A percentile compares a stretch with the other conserved stretches of the same genome.
Conservation (phyloP, 2,888 invertebrate genomes). For the Podotricha telesiphe region DNA sequence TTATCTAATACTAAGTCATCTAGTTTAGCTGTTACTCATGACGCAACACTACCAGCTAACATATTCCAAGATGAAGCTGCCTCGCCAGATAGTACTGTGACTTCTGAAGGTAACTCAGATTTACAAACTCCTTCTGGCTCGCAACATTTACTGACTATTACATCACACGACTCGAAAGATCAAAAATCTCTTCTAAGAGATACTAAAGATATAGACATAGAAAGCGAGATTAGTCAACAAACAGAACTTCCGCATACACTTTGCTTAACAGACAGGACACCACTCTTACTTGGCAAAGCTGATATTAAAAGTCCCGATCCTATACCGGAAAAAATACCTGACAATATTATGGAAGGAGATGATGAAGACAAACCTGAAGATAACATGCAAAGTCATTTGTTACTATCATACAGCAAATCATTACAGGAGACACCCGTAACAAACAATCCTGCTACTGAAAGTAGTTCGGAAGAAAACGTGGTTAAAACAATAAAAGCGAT, state of each 20-base stretch:
- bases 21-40: conserved; percentile 82
- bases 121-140: conserved; percentile 52
- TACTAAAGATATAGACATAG: conserved; percentile 75
- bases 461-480: conserved; percentile 66
- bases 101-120: conserved; percentile 59
- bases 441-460: conserved; percentile 52
- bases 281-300: conserved; percentile 72
- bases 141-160: conserved; percentile 55
- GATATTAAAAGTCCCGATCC: conserved; percentile 80
- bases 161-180: conserved; percentile 55
- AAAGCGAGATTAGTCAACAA: conserved; percentile 78
- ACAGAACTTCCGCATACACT: conserved; percentile 76
- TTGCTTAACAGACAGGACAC: conserved; percentile 69
- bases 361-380: conserved; percentile 79
- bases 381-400: conserved; percentile 60
- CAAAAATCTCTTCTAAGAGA: conserved; percentile 60
- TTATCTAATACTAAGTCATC: conserved; percentile 82
- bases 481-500: conserved; percentile 82
- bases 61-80: conserved; percentile 87
- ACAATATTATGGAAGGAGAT: conserved; percentile 78
- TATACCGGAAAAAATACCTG: conserved; percentile 79
- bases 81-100: conserved; percentile 82
- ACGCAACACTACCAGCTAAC: conserved; percentile 85
- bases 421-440: conserved; percentile 57
- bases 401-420: conserved; percentile 66